Percentiles rank a stretch among this genome's conserved stretches.
phyloP scores from a whole-genome alignment of 2,888 invertebrate species.

The Chrysotoxum bicinctum region DNA sequence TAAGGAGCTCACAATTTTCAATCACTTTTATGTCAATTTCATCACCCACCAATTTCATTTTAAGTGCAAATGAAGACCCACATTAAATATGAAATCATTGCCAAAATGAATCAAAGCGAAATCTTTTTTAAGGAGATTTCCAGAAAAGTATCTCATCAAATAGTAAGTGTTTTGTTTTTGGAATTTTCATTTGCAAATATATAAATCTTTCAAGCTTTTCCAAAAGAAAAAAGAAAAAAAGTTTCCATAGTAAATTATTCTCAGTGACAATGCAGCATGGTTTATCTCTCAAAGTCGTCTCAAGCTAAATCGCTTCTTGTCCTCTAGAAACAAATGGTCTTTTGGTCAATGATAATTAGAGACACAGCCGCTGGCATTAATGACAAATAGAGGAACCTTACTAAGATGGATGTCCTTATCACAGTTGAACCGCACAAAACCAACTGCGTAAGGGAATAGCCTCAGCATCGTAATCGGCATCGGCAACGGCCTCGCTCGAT shows the following conservation, averaged over 20 bases:
- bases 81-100: constrained; percentile 29
- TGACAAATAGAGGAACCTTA: constrained; percentile 63
- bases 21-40: background rate
- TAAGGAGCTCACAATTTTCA: background rate
- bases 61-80: constrained; percentile 25
- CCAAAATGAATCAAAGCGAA: background rate
- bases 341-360: constrained; percentile 60
- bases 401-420: constrained; percentile 62
- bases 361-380: constrained; percentile 56
- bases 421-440: constrained; percentile 6
- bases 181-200: background rate
- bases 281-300: constrained; percentile 52
- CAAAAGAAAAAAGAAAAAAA: background rate
- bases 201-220: constrained; percentile 33
- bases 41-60: constrained; percentile 20
- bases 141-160: background rate
- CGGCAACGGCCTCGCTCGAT: background rate
- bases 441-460: background rate
- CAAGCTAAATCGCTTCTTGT: constrained; percentile 49
- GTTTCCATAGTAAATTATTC: constrained; percentile 60
- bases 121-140: background rate
- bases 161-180: too few species aligned
- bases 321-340: constrained; percentile 49
- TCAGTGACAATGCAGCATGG: constrained; percentile 40
- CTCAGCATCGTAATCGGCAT: background rate